Evolutionary conservation across 2,888 invertebrate species (phyloP).

Genomic region (Petrophora chlorosata): DNA sequence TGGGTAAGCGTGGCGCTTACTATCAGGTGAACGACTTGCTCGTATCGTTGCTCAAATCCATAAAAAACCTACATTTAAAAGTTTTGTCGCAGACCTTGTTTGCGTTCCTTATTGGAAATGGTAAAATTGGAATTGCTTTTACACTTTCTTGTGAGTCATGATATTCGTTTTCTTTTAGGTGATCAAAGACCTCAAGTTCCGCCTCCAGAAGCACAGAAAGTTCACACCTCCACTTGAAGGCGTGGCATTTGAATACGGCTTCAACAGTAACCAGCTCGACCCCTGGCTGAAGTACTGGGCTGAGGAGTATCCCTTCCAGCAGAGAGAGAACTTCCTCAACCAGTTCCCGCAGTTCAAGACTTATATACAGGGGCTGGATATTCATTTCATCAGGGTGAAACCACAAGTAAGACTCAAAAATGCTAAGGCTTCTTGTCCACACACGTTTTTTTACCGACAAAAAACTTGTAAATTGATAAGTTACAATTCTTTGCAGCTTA

Average conservation of each 20-base stretch:
- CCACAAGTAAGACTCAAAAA: constrained; percentile 65
- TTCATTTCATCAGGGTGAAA: constrained; percentile 89
- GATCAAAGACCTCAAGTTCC: constrained; percentile 57
- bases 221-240: constrained; percentile 85
- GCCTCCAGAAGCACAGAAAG: constrained; percentile 53
- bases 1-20: no score
- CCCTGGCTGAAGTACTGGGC: constrained; percentile 90
- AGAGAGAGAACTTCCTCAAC: constrained; percentile 87
- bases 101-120: no score
- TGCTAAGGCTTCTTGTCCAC: background rate
- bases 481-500: no score
- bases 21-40: no score
- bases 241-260: constrained; percentile 91
- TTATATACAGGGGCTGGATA: constrained; percentile 87
- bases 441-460: no score
- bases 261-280: constrained; percentile 86
- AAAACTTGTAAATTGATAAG: no score
- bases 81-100: no score
- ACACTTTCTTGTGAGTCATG: background rate
- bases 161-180: constrained; percentile 46
- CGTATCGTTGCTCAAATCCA: no score
- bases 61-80: no score
- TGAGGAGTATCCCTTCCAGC: constrained; percentile 85
- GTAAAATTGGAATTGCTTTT: background rate
- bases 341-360: constrained; percentile 90